These are phyloP conservation scores for Chrysaora quinquecirrha DNA, from an alignment of 30 jellyfish, hydroid and myxozoan genomes.

Conservation along the genomic window DNA sequence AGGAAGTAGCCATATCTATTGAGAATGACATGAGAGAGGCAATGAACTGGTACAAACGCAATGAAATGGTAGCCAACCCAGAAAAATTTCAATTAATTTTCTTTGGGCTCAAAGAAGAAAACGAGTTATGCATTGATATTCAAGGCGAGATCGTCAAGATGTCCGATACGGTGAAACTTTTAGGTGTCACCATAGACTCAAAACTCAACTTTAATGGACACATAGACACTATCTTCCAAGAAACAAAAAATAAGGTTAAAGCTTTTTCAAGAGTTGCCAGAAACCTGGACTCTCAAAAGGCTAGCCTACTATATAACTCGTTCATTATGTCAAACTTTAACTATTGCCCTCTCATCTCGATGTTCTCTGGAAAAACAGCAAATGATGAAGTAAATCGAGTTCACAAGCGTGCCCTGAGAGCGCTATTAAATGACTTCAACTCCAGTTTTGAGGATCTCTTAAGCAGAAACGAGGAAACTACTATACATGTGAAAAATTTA, in stretches of 20 bases:
- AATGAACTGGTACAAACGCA: constrained; percentile 42
- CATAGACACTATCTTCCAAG: constrained; percentile 30
- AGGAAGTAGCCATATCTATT: constrained; percentile 39
- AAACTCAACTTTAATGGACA: constrained; percentile 15
- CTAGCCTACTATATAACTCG: constrained; percentile 22
- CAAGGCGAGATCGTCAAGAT: constrained; percentile 30
- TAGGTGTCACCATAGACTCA: constrained; percentile 46
- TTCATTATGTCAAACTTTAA: constrained; percentile 45
- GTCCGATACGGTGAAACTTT: constrained; percentile 38
- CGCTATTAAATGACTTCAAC: constrained; percentile 26
- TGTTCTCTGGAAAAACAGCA: constrained; percentile 39
- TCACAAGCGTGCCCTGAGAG: constrained; percentile 39
- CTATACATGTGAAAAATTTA: constrained; percentile 35
- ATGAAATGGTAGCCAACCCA: constrained; percentile 49
- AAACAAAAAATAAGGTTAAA: constrained; percentile 16
- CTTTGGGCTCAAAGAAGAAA: constrained; percentile 17
- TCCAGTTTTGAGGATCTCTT: constrained; percentile 34
- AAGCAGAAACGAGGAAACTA: constrained; percentile 16
- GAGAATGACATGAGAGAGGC: constrained; percentile 47
- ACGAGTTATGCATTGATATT: constrained; percentile 38
- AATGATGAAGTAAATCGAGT: constrained; percentile 32
- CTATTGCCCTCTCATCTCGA: constrained; percentile 67
- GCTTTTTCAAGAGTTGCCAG: constrained; percentile 52
- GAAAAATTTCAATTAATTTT: constrained; percentile 16
- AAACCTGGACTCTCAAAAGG: constrained; percentile 14